Evolutionary conservation across 2,797 vertebrate species (phyloP), one percentile per base, ranked within the genome.

Genomic region (Erithacus rubecula): DNA sequence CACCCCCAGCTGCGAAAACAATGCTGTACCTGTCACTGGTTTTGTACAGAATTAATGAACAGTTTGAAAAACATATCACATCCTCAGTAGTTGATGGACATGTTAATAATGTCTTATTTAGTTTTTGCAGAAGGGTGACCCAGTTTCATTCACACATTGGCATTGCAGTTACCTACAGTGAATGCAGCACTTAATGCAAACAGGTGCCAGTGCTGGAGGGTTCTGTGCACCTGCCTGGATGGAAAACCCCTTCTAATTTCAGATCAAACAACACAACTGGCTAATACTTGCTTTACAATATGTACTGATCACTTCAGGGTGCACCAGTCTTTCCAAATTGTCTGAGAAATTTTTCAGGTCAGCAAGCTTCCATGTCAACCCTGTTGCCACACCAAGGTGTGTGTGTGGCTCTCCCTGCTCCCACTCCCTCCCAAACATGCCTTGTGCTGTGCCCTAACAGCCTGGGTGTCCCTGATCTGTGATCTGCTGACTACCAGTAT

Each of bases 41-140:
- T 96, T 86, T 94, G 87, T 87, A 81, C 36, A 90, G 93, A 96
- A 97, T 97, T 97, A 97, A 97, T 92, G 90, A 97, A 81, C 62
- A 93, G 94, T 97, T 97, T 97, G 91, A 89, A 97, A 96, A 96
- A 94, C 86, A 88, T 85, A 93, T 90, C 91, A 77, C 67, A 95
- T 95, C 85, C 92, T 88, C 64, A 78, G 85, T 81, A 95, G 80
- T 12, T 96, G 97, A 96, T 77, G 93, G 96, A 93, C 93, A 79
- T 53, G 69, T 81, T 97, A 97, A 97, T 97, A 98, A 96, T 24
- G 83, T 32, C 75, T 96, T 94, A 93, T 89, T 96, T 93, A 96
- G 62, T 94, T 94, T 95, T 96, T 83, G 74, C 86, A 90, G 94
- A 96, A 94, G 34, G 65, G 72, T 89, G 94, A 94, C 87, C 93